phyloP scores from a whole-genome alignment of 23 tunicate species.

The Botrylloides violaceus region DNA sequence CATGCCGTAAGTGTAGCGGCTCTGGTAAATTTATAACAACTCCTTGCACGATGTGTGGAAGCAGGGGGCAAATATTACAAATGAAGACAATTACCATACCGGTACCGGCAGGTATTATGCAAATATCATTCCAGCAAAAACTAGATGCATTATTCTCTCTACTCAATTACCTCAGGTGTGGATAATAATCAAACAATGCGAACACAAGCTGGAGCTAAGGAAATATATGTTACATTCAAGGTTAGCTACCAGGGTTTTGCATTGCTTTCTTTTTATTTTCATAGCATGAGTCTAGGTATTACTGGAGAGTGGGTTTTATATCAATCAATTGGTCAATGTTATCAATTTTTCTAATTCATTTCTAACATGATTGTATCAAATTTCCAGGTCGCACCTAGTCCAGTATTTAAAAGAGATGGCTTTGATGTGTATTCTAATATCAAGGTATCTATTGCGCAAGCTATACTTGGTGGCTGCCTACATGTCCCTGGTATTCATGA shows the following conservation, averaged over 20 bases:
- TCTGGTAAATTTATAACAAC: slow-evolving; percentile 68
- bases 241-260: no score
- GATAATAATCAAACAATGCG: slow-evolving; percentile 78
- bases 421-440: slow-evolving; percentile 77
- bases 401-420: slow-evolving; percentile 54
- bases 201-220: slow-evolving; percentile 71
- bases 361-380: not conserved
- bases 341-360: no score
- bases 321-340: not conserved
- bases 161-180: slow-evolving; percentile 40
- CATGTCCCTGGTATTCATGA: slow-evolving; percentile 50
- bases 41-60: slow-evolving; percentile 48
- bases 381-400: slow-evolving; percentile 39
- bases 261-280: no score
- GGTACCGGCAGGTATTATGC: slow-evolving; percentile 55
- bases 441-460: slow-evolving; percentile 61
- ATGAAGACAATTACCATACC: slow-evolving; percentile 63
- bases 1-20: slow-evolving; percentile 73
- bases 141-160: no score
- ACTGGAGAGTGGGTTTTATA: no score
- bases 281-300: no score
- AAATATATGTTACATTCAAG: slow-evolving; percentile 61
- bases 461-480: slow-evolving; percentile 63
- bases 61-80: slow-evolving; percentile 57
- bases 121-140: no score